Percentiles rank a stretch among this genome's conserved stretches.
Evolutionary conservation across 2,113 vertebrate genomes (phyloP).

Genomic region (Lonchura striata): DNA sequence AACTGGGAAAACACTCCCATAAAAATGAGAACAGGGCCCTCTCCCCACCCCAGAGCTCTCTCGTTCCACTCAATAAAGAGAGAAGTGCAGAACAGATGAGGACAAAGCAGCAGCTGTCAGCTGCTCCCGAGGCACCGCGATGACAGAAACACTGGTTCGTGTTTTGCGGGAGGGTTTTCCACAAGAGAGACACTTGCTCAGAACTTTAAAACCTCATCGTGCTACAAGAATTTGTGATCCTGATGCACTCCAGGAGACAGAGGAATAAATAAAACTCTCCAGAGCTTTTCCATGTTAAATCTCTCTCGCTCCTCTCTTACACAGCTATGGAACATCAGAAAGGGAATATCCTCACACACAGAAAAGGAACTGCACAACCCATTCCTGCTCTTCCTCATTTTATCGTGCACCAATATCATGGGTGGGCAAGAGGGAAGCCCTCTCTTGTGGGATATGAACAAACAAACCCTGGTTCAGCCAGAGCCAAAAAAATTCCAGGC

Average conservation of each 20-base stretch:
- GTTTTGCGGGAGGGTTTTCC: constrained; percentile 22
- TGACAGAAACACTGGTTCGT: not conserved
- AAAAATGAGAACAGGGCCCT: not conserved
- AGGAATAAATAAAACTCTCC: constrained; percentile 33
- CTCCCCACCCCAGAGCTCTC: not conserved
- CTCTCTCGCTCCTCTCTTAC: not conserved
- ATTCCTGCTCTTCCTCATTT: not conserved
- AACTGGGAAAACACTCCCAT: not conserved
- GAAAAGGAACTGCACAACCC: not conserved
- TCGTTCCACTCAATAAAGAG: not conserved
- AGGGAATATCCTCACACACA: not conserved
- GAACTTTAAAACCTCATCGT: constrained; percentile 20
- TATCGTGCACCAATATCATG: fast-evolving
- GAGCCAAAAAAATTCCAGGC: not conserved
- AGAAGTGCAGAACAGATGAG: not conserved
- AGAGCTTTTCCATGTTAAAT: constrained; percentile 26
- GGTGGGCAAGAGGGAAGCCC: not conserved
- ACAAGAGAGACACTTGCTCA: constrained; percentile 3
- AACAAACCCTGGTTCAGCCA: not conserved
- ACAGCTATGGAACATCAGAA: constrained; percentile 3
- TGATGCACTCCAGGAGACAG: constrained; percentile 34
- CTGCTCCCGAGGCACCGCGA: not conserved
- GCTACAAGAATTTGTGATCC: constrained; percentile 20
- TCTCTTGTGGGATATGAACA: not conserved
- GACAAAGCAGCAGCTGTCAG: constrained; percentile 46